Evolutionary conservation across 2,113 vertebrate species (phyloP).

Genomic region (Ceuthmochares aereus): DNA sequence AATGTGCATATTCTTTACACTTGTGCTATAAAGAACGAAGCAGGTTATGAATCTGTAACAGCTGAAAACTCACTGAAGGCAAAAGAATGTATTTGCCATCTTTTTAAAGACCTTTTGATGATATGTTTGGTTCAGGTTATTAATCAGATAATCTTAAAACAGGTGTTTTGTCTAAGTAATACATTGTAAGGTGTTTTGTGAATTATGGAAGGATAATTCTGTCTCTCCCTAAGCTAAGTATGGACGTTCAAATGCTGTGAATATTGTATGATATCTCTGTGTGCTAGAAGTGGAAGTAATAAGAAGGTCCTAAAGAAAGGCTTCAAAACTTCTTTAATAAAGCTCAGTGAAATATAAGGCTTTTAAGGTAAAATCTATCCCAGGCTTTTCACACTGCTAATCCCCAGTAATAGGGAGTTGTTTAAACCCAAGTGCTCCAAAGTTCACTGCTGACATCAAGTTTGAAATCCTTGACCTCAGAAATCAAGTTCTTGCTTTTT

Average conservation of each 20-base stretch:
- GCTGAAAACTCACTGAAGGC: background rate
- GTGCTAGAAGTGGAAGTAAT: background rate
- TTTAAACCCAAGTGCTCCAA: background rate
- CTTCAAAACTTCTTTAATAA: background rate
- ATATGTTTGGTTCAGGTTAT: background rate
- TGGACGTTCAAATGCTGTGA: background rate
- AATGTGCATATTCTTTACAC: background rate
- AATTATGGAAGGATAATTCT: background rate
- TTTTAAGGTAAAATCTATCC: background rate
- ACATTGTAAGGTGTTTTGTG: background rate
- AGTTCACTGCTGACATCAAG: background rate
- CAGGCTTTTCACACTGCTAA: background rate
- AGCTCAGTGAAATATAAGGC: background rate
- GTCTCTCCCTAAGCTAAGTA: background rate
- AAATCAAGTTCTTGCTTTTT: background rate
- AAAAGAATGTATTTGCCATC: background rate
- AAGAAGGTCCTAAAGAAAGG: background rate
- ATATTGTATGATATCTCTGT: background rate
- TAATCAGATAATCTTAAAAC: background rate
- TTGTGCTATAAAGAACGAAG: background rate
- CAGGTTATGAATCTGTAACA: background rate
- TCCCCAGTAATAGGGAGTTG: background rate
- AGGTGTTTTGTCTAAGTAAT: background rate
- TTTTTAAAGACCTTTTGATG: background rate
- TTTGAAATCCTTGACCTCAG: background rate